Base-by-base conservation (phyloP, 2,888 invertebrate genomes). In the Gastrophysa polygoni region DNA sequence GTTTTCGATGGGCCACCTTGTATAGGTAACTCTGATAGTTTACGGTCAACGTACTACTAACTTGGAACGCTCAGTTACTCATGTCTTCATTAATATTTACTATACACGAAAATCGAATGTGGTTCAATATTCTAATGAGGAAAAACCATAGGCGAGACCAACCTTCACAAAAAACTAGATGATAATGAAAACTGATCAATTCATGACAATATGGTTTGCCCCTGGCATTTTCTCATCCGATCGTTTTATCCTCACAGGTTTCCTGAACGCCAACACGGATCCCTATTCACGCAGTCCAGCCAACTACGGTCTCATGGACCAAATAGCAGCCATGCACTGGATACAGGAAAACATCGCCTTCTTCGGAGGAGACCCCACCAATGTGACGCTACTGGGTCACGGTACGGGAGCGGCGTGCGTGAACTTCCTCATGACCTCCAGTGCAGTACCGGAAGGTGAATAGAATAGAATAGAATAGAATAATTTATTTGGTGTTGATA, bases 291-390 rank as follows among this genome's bases (percentile, higher is more conserved):
- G 91, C 66, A 91, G 93, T 29, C 93, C 94, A 43, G 92, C 95
- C 50, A 98, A 98, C 86, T 97, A 96, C 82, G 98, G 98, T n/a
- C 88, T 98, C 61, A 94, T 97, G 91, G 98, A 98, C 83, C 95
- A 96, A 83, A 93, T 96, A 73, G 96, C 96, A 0, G 96, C 96
- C 0, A 83, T 98, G 67, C 96, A 96, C 78, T 97, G 97, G 97
- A 89, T 98, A 65, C 93, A 95, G 77, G 95, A 95, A 81, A 97
- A 98, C 82, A 94, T 98, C 54, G 95, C 90, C 0, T 91, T 91
- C 57, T 98, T 98, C 79, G 96, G 96, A 4, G 98, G 98, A 0
- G 97, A 98, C 82, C 90, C 95, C 0, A 89, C 91, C 38, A 92
- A 94, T 76, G 95, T 98, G 60, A 98, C 98, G 1, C 85, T 98